A percentile compares a stretch with the other conserved stretches of the same genome.
These are phyloP conservation scores for Tympanuchus pallidicinctus DNA, from an alignment of 2,113 vertebrate genomes.

Conservation along the genomic window DNA sequence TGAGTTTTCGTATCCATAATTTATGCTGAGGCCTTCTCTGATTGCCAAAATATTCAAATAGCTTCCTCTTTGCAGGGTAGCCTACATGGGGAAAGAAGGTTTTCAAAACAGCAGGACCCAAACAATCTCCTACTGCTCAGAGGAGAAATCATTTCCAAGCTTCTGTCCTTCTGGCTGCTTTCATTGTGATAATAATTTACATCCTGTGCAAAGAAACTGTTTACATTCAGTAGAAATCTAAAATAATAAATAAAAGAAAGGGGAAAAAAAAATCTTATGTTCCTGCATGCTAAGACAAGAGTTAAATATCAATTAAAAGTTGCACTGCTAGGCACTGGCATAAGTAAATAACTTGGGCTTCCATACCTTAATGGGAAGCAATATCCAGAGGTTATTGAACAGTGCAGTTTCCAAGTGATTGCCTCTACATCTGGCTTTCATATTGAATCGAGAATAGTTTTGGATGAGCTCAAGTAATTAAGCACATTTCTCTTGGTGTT, in stretches of 20 bases:
- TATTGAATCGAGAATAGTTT: constrained; percentile 65
- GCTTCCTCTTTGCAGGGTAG: constrained; percentile 79
- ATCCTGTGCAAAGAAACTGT: constrained; percentile 73
- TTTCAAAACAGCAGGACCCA: constrained; percentile 82
- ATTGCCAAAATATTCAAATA: constrained; percentile 83
- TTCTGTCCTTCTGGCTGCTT: constrained; percentile 82
- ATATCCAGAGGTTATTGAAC: constrained; percentile 39
- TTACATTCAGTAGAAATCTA: constrained; percentile 67
- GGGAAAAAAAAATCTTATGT: neutral
- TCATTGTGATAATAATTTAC: constrained; percentile 81
- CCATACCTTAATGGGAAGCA: constrained; percentile 37
- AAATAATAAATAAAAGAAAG: constrained; percentile 49
- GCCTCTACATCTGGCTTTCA: constrained; percentile 70
- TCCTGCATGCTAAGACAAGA: constrained; percentile 72
- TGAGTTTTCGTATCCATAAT: constrained; percentile 79
- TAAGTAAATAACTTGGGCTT: constrained; percentile 44
- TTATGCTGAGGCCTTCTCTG: constrained; percentile 77
- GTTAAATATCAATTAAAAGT: constrained; percentile 69
- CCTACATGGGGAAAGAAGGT: constrained; percentile 73
- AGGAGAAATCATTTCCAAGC: constrained; percentile 80
- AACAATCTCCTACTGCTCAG: constrained; percentile 80
- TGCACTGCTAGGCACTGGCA: constrained; percentile 17
- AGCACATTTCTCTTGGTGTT: constrained; percentile 54
- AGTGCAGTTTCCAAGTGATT: constrained; percentile 64
- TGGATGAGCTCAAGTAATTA: constrained; percentile 71